Percentiles rank a stretch among this genome's conserved stretches.
Evolutionary conservation across 2,113 vertebrate genomes (phyloP).

Genomic region (Lonchura striata): DNA sequence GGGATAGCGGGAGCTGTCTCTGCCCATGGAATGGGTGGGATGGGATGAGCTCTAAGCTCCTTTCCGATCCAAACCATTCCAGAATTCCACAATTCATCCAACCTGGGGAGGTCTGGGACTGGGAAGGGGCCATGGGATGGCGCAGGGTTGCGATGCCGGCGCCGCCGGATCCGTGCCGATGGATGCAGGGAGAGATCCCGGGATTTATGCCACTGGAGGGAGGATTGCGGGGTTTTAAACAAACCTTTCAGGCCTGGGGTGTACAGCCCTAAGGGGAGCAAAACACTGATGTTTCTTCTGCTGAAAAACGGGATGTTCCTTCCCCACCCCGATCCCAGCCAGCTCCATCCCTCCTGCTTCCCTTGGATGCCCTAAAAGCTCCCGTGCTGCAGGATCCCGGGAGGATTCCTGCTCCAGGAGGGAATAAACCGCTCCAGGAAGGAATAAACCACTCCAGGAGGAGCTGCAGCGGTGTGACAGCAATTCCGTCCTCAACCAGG

Average conservation of each 20-base stretch:
- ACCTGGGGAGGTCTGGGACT: fast-evolving
- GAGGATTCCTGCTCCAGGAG: not conserved
- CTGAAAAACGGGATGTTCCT: not conserved
- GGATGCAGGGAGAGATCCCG: fast-evolving
- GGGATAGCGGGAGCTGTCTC: not conserved
- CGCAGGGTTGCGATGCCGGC: fast-evolving
- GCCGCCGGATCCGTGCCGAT: fast-evolving
- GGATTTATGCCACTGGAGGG: fast-evolving
- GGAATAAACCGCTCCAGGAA: fast-evolving
- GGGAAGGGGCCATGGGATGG: not conserved
- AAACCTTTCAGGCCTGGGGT: not conserved
- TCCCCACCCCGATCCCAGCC: fast-evolving
- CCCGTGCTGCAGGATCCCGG: not conserved
- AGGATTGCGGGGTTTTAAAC: not conserved
- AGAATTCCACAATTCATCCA: not conserved
- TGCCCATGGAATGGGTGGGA: not conserved
- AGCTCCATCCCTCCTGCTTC: not conserved
- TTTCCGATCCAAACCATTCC: not conserved
- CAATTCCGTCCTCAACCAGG: not conserved
- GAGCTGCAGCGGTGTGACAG: not conserved
- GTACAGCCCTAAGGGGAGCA: fast-evolving
- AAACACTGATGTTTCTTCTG: fast-evolving
- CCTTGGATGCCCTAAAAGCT: not conserved
- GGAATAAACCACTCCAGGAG: not conserved
- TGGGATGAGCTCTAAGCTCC: not conserved